phyloP scores from a whole-genome alignment of 2,113 vertebrate species.

The Scomber colias region DNA sequence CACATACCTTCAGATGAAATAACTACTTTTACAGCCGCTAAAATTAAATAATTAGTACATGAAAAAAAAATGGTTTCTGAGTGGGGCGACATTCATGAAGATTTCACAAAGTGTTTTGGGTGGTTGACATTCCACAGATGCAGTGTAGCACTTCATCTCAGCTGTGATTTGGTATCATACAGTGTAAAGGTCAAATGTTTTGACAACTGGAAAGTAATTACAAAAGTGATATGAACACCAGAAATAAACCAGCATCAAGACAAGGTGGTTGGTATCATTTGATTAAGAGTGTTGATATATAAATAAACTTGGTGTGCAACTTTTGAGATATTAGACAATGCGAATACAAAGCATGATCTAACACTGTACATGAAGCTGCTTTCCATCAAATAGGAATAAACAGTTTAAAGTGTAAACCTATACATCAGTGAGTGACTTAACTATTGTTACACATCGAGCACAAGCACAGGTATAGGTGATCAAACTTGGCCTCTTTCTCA shows the following conservation, averaged over 20 bases:
- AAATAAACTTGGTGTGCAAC: constrained; percentile 20
- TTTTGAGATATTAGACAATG: constrained; percentile 13
- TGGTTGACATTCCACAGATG: constrained; percentile 36
- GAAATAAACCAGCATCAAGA: constrained; percentile 33
- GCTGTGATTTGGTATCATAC: constrained; percentile 60
- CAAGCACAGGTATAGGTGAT: not conserved
- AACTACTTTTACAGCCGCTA: constrained; percentile 46
- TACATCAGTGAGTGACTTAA: constrained; percentile 23
- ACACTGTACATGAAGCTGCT: constrained; percentile 55
- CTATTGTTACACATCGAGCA: not conserved
- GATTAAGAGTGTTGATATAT: constrained; percentile 8
- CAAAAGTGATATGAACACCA: constrained; percentile 21
- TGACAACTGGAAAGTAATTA: constrained; percentile 22
- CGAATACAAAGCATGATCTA: constrained; percentile 44
- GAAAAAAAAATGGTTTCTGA: constrained; percentile 13
- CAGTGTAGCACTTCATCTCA: constrained; percentile 44
- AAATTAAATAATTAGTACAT: constrained; percentile 18
- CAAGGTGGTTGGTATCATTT: not conserved
- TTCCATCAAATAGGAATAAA: constrained; percentile 25
- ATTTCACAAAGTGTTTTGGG: constrained; percentile 17
- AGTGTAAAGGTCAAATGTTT: constrained; percentile 60
- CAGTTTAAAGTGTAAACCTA: constrained; percentile 58
- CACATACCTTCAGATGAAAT: constrained; percentile 16
- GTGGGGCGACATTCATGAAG: constrained; percentile 25
- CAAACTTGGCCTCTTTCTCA: constrained; percentile 13